Base-by-base conservation (phyloP, 2,797 vertebrate genomes). In the Hozukius guyotensis region DNA sequence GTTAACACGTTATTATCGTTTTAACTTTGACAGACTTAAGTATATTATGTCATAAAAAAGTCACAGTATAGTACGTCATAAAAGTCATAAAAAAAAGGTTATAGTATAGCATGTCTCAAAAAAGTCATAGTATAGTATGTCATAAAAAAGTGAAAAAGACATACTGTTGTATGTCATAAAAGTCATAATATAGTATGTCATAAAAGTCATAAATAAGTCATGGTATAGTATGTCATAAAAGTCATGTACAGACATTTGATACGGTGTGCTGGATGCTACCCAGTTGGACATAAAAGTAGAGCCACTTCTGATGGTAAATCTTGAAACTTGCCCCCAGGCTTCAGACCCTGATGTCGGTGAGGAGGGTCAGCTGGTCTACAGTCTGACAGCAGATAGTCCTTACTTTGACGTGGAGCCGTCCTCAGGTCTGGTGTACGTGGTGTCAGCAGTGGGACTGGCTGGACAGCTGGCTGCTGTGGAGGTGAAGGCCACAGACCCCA, bases 341-440 rank as follows among this genome's bases (percentile, higher is more conserved):
- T 89, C 68, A 53, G 96, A 97, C 82, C 95, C 92, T 4, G 96
- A 96, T 34, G 75, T 88, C 0, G 90, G 89, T 18, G 92, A 93
- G 1, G 90, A 76, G 0, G 89, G 85, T 29, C 36, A 6, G 53
- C 88, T 97, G 83, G 49, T 46, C 60, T 97, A 97, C 92, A 94
- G 92, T 34, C 62, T 97, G n/a, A 25, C 72, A 29, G 49, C 77
- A 8, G 20, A 10, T 5, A 83, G 6, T 1, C 59, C 82, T 0
- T 62, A 88, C 14, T 95, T 97, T 2, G 93, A 91, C 24, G 92
- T 97, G 18, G 52, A 96, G 2, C 63, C 87, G 57, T 86, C 86
- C 3, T 94, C 96, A 0, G 96, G 97, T 53, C 87, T 93, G 88
- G 80, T 97, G 63, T 96, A 89, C 14, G 94, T 95, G 68, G 87